Evolutionary conservation across 1,140 invertebrate genomes (phyloP).

Genomic region (Drosophila lowei): DNA sequence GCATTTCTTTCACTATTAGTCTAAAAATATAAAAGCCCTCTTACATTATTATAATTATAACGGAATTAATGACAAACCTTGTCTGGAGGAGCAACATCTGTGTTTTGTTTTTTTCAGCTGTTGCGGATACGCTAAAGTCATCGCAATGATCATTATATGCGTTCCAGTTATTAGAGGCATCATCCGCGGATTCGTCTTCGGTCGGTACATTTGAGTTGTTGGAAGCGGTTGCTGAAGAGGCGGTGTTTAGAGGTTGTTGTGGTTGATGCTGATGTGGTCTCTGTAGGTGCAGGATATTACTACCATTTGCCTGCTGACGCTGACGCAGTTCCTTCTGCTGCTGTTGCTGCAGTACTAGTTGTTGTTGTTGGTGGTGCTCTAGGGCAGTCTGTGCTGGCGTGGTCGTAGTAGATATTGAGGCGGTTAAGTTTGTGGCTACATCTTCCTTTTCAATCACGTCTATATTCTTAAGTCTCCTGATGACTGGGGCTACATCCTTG

Average conservation of each 20-base stretch:
- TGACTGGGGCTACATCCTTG: conserved; percentile 14
- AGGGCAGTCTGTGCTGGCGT: conserved; percentile 43
- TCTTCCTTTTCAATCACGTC: conserved; percentile 66
- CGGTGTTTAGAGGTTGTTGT: conserved; percentile 23
- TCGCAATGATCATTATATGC: conserved; percentile 60
- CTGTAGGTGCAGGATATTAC: conserved; percentile 44
- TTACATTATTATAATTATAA: too few relatives aligned
- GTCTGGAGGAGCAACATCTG: conserved; percentile 36
- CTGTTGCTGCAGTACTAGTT: conserved; percentile 38
- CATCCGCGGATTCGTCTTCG: conserved; percentile 69
- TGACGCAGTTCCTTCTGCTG: conserved; percentile 48
- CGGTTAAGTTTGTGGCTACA: conserved; percentile 70
- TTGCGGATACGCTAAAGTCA: conserved; percentile 28
- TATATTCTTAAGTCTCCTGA: conserved; percentile 12
- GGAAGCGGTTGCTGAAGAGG: conserved; percentile 19
- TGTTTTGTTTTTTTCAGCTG: conserved; percentile 32
- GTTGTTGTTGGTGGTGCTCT: conserved; percentile 46
- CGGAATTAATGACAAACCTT: conserved; percentile 11
- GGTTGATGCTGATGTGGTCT: conserved; percentile 29
- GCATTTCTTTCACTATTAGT: too few relatives aligned
- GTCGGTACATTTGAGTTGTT: conserved; percentile 66
- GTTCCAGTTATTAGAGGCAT: conserved; percentile 63
- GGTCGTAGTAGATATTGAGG: conserved; percentile 64
- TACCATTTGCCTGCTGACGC: conserved; percentile 55
- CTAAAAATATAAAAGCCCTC: too few relatives aligned